These are phyloP conservation scores for Melanotaenia nigrans DNA, from an alignment of 2,797 vertebrate species.

Conservation along the genomic window DNA sequence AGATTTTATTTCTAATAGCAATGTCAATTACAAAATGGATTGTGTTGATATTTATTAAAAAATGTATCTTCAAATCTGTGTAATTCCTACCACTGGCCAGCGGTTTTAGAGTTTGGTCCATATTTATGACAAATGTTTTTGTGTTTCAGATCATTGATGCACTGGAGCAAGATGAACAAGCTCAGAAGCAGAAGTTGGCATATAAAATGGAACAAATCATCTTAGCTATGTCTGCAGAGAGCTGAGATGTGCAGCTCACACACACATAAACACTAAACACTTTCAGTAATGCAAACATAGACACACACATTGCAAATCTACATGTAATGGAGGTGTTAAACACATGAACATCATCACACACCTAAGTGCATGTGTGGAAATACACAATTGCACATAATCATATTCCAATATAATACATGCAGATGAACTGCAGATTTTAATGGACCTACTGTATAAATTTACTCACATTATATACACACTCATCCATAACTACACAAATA, in stretches of 20 bases:
- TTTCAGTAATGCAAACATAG: background rate
- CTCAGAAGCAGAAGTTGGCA: conserved; percentile 91
- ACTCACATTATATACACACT: conserved; percentile 27
- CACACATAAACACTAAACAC: conserved; percentile 23
- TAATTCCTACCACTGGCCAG: conserved; percentile 1
- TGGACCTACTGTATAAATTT: conserved; percentile 65
- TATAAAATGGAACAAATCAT: conserved; percentile 96
- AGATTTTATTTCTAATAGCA: too few relatives aligned
- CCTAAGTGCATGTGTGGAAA: conserved; percentile 11
- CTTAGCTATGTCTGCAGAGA: conserved; percentile 91
- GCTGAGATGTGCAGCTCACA: conserved; percentile 83
- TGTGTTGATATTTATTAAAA: background rate
- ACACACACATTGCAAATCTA: conserved; percentile 4
- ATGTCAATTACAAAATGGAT: background rate
- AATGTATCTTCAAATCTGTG: background rate
- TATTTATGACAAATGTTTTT: conserved; percentile 23
- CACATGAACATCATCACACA: conserved; percentile 12
- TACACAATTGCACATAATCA: conserved; percentile 7
- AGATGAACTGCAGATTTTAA: conserved; percentile 36
- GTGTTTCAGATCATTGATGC: conserved; percentile 88
- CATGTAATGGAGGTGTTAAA: conserved; percentile 8
- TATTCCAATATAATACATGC: conserved; percentile 11
- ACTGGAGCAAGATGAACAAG: conserved; percentile 93
- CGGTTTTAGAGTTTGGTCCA: conserved; percentile 15
- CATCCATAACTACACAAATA: conserved; percentile 32